These are phyloP conservation scores for Alosa sapidissima DNA, from an alignment of 2,797 vertebrate species.

Conservation along the genomic window DNA sequence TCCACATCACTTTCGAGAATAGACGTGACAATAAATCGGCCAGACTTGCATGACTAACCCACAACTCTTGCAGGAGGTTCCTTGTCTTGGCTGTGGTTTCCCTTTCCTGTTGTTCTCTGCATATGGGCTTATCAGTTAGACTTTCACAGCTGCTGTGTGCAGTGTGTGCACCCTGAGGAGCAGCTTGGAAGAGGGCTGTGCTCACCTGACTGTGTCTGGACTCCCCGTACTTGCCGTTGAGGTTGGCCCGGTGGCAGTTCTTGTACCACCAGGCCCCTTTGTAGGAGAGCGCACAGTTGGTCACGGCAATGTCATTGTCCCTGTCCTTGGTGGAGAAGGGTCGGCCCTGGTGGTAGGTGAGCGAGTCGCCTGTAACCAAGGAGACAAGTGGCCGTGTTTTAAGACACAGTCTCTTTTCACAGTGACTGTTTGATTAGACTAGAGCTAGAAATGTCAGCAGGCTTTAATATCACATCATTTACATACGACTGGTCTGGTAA, in stretches of 20 bases:
- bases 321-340: conserved; percentile 98
- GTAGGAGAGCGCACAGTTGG: conserved; percentile 97
- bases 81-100: background rate
- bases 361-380: conserved; percentile 85
- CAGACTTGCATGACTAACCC: background rate
- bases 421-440: background rate
- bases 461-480: background rate
- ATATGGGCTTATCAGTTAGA: background rate
- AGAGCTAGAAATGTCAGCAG: background rate
- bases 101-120: background rate
- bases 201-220: conserved; percentile 97
- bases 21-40: background rate
- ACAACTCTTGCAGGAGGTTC: background rate
- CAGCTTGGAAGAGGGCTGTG: background rate
- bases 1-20: background rate
- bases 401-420: background rate
- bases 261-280: conserved; percentile 99
- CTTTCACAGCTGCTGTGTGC: background rate
- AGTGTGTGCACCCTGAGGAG: background rate
- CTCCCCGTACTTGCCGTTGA: conserved; percentile 97
- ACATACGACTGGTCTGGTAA: too few relatives aligned
- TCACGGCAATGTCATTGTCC: conserved; percentile 96
- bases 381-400: conserved; percentile 22
- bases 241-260: conserved; percentile 98
- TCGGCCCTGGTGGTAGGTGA: conserved; percentile 95